Evolutionary conservation across 1,140 invertebrate species (phyloP).

Genomic region (Scaptodrosophila lebanonensis): DNA sequence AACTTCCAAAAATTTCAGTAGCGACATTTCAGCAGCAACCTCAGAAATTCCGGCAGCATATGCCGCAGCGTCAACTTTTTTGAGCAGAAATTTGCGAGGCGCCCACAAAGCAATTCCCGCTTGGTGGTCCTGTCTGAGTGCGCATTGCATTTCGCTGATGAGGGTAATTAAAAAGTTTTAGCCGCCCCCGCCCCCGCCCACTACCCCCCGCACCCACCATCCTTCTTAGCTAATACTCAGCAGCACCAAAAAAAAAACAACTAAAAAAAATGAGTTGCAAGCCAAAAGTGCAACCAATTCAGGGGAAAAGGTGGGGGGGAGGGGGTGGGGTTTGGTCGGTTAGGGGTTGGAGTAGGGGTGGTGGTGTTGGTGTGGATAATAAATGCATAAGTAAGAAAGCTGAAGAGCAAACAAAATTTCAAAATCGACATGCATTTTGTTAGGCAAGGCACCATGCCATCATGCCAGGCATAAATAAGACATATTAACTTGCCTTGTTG

Average conservation of each 20-base stretch:
- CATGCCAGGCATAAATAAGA: constrained; percentile 48
- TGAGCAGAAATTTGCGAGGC: constrained; percentile 2
- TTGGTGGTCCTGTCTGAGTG: constrained; percentile 11
- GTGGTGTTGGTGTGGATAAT: constrained; percentile 20
- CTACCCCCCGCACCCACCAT: too few relatives aligned
- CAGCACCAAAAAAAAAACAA: neutral
- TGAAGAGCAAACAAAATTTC: constrained; percentile 2
- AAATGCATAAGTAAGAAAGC: constrained; percentile 26
- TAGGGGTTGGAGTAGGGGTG: neutral
- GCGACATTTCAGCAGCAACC: too few relatives aligned
- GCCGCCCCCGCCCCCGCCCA: constrained; percentile 8
- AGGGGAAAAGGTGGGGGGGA: constrained; percentile 10
- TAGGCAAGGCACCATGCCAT: neutral
- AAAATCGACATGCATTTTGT: constrained; percentile 36
- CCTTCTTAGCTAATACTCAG: too few relatives aligned
- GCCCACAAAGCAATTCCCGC: constrained; percentile 6
- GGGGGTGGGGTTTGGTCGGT: neutral
- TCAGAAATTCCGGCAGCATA: constrained; percentile 14
- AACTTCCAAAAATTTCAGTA: constrained; percentile 4
- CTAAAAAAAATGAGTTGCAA: constrained; percentile 3
- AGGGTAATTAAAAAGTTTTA: constrained; percentile 71
- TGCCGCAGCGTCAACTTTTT: constrained; percentile 7
- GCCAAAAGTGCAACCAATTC: constrained; percentile 42
- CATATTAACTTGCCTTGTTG: constrained; percentile 41
- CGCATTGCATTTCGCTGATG: constrained; percentile 58